phyloP scores from a whole-genome alignment of 2,113 vertebrate genomes.

The Collichthys lucidus region DNA sequence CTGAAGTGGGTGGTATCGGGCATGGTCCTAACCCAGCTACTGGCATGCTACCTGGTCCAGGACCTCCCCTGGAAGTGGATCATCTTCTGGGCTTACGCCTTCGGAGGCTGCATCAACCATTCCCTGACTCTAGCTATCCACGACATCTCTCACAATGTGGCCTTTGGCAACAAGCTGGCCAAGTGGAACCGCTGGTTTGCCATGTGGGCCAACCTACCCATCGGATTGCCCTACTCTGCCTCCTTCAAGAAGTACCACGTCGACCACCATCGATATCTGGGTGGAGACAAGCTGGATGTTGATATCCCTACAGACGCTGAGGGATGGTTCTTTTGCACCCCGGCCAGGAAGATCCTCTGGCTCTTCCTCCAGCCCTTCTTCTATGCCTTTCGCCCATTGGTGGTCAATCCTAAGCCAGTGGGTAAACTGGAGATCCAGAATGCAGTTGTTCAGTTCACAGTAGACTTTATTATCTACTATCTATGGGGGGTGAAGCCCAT shows the following conservation, averaged over 20 bases:
- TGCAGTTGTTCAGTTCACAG: slow-evolving; percentile 85
- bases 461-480: slow-evolving; percentile 85
- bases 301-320: slow-evolving; percentile 93
- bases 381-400: slow-evolving; percentile 90
- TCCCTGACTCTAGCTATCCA: slow-evolving; percentile 96
- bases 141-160: slow-evolving; percentile 96
- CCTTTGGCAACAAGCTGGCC: slow-evolving; percentile 90
- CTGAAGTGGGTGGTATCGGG: slow-evolving; percentile 94
- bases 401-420: slow-evolving; percentile 92
- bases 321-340: slow-evolving; percentile 96
- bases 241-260: slow-evolving; percentile 99
- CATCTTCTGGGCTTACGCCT: slow-evolving; percentile 94
- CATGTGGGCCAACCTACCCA: slow-evolving; percentile 94
- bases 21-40: slow-evolving; percentile 91
- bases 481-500: slow-evolving; percentile 93
- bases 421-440: slow-evolving; percentile 91
- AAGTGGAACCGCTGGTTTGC: slow-evolving; percentile 95
- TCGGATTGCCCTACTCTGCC: slow-evolving; percentile 93
- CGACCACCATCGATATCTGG: slow-evolving; percentile 97
- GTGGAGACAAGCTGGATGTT: slow-evolving; percentile 91
- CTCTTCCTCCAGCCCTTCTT: slow-evolving; percentile 92
- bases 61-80: slow-evolving; percentile 95
- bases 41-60: slow-evolving; percentile 90
- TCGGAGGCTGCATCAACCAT: slow-evolving; percentile 97
- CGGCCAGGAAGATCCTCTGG: slow-evolving; percentile 92